These are phyloP conservation scores for Cossypha heuglini DNA, from an alignment of 2,797 vertebrate species.

Conservation along the genomic window DNA sequence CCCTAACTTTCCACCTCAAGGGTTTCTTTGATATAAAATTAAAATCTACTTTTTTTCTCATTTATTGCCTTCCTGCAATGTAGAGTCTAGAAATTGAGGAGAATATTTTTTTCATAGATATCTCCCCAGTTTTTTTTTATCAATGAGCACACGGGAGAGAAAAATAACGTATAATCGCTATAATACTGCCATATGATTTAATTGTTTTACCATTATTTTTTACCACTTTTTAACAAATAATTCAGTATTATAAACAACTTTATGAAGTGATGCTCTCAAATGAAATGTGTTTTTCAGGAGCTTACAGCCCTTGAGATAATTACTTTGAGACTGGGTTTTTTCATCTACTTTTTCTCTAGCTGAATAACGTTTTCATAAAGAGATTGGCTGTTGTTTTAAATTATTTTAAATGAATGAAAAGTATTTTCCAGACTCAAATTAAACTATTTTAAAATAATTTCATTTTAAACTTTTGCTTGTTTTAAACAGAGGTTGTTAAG, in stretches of 20 bases:
- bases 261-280: neutral
- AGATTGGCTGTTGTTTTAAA: neutral
- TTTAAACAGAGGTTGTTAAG: neutral
- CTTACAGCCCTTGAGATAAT: neutral
- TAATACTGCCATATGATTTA: neutral
- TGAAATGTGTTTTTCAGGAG: neutral
- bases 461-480: neutral
- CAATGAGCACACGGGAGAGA: neutral
- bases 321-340: neutral
- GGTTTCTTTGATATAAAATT: constrained; percentile 82
- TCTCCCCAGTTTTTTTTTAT: neutral
- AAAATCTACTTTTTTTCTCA: constrained; percentile 68
- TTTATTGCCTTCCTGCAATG: constrained; percentile 37
- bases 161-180: neutral
- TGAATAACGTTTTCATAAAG: neutral
- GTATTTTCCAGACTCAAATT: neutral
- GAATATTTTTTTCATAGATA: neutral
- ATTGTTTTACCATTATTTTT: neutral
- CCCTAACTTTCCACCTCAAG: constrained; percentile 79
- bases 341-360: neutral
- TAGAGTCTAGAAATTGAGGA: neutral
- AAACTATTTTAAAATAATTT: neutral
- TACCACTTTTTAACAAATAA: neutral
- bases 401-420: neutral
- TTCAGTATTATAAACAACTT: neutral